Conservation (phyloP, 2,888 invertebrate genomes). For the Augochlorella aurata region DNA sequence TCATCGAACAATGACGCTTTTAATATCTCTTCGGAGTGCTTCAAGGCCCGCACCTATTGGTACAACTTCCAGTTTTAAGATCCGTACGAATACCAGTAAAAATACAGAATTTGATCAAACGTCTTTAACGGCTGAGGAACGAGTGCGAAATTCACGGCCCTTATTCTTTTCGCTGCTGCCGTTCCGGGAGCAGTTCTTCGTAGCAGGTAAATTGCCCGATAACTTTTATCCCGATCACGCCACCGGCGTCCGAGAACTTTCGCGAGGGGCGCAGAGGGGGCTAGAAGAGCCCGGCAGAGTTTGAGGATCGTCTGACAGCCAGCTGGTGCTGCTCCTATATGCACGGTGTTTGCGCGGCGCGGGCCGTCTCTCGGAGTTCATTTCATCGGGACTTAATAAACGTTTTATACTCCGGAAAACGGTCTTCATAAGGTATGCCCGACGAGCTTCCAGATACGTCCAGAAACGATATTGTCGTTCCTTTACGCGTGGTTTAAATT, state of each 20-base stretch:
- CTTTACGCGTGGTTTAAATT: constrained; percentile 44
- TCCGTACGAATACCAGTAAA: background rate
- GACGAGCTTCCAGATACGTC: constrained; percentile 29
- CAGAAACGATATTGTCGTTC: constrained; percentile 52
- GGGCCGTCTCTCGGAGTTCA: constrained; percentile 55
- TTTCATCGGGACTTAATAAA: constrained; percentile 66
- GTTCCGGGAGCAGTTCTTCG: constrained; percentile 14
- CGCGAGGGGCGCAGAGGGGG: background rate
- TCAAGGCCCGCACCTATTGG: too few species aligned
- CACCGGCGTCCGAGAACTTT: constrained; percentile 54
- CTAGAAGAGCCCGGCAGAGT: constrained; percentile 36
- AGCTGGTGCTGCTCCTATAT: constrained; percentile 42
- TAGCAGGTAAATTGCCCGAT: constrained; percentile 58
- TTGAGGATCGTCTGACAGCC: constrained; percentile 52
- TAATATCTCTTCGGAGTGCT: too few species aligned
- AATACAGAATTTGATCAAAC: background rate
- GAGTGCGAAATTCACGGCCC: constrained; percentile 1
- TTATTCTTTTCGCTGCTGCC: background rate
- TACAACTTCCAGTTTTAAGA: background rate
- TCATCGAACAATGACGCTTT: too few species aligned
- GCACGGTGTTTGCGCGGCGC: constrained; percentile 28
- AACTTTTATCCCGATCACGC: constrained; percentile 51
- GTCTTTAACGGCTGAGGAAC: background rate
- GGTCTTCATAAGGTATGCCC: constrained; percentile 56
- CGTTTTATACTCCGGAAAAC: constrained; percentile 57